Base-by-base conservation (phyloP, 2,113 vertebrate genomes). In the Orientallactaga bullata region DNA sequence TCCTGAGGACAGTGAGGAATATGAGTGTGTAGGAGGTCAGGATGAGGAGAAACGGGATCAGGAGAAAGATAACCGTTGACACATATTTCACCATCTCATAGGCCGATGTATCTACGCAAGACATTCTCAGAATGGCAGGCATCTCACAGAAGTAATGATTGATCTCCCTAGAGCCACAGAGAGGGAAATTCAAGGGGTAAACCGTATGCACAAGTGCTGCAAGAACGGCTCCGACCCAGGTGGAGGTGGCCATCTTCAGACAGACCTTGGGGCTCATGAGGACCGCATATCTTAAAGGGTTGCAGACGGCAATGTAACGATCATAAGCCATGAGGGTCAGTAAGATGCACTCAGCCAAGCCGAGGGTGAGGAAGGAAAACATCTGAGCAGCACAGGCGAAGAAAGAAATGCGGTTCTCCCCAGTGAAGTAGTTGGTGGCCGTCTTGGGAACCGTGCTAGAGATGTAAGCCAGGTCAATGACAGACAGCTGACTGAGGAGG, bases 271-370 rank as follows among this genome's bases (percentile, higher is more conserved):
- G 93, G 26, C 85, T 92, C 95, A 96, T 93, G 35, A 96, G 72
- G 12, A 94, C 58, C 15, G 91, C 55, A n/a, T 95, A 96, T 0
- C 91, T 63, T 30, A 97, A 89, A 1, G 96, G 96, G 30, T 92
- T 85, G 13, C 95, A 97, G 63, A 96, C 90, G 32, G 97, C 97
- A 60, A 95, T 37, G 0, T 84, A 96, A 4, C 87, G 79, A n/a
- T 95, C 96, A 47, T 95, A 96, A 26, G 95, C 96, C 97, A 96
- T 96, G 47, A 95, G 84, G 7, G 89, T 94, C 47, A 96, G 84
- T 2, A 96, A 78, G 68, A 94, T 80, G 63, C 94, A 95, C 73
- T 97, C 95, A 5, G 95, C 89, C 42, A 85, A 90, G 51, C 93
- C 89, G 15, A 97, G 90, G 39, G 95, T 91, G 66, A 96, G 95